phyloP scores from a whole-genome alignment of 2,113 vertebrate species.

The Rhinichthys klamathensis region DNA sequence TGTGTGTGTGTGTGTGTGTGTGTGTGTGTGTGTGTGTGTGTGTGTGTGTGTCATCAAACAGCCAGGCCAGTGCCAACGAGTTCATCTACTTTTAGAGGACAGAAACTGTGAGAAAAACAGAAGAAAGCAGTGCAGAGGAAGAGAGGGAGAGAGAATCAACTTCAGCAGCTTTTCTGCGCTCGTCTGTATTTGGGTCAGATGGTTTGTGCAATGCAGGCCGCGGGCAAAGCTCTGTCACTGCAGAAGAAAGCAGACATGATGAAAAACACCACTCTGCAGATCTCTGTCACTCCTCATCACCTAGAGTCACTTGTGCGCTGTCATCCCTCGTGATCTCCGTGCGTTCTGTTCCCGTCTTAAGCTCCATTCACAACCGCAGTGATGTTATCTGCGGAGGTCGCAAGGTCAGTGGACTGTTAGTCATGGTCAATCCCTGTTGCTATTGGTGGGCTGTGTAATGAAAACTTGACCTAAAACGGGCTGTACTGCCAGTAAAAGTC shows the following conservation, averaged over 20 bases:
- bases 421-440: not conserved
- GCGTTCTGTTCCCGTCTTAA: not conserved
- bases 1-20: not conserved
- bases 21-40: not conserved
- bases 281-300: conserved; percentile 40
- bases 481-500: not conserved
- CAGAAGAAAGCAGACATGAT: conserved; percentile 39
- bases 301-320: conserved; percentile 12
- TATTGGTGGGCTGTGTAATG: not conserved
- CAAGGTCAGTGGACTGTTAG: not conserved
- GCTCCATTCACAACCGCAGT: not conserved
- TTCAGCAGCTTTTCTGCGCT: conserved; percentile 42
- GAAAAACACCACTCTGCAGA: conserved; percentile 18
- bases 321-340: conserved; percentile 13
- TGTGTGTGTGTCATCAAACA: not conserved
- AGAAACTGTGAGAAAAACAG: not conserved
- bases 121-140: conserved; percentile 5
- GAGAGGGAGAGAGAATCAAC: conserved; percentile 27
- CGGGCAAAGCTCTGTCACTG: conserved; percentile 56
- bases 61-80: not conserved
- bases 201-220: conserved; percentile 60
- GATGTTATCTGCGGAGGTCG: not conserved
- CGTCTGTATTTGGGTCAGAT: conserved; percentile 75
- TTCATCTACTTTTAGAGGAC: conserved; percentile 10
- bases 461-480: not conserved